Evolutionary conservation across 2,113 vertebrate genomes (phyloP), one percentile per base, ranked within the genome.

Genomic region (Macquaria australasica): DNA sequence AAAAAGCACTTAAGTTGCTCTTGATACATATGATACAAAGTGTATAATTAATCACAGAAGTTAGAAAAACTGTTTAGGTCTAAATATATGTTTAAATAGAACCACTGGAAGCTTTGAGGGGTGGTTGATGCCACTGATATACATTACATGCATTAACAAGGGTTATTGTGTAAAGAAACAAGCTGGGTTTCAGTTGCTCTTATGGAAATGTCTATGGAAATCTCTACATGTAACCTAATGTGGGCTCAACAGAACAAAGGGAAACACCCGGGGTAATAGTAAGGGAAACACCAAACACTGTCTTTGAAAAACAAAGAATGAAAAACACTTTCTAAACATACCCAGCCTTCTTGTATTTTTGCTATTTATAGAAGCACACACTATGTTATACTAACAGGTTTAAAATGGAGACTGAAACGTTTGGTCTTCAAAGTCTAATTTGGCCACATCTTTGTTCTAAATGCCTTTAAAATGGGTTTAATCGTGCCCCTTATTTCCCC

Each of bases 171-270:
- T 81, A 86, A 80, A 87, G 78, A 87, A 73, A 72, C 77, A 76
- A 56, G 77, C 86, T 60, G 78, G 82, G 73, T 91, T 94, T 93
- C 93, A 81, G 93, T 94, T 94, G 94, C 91, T 92, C 85, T 92
- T 94, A 94, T 95, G 94, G 91, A 94, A 95, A 94, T 95, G 86
- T 94, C 67, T 94, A 95, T 94, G 93, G 87, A 94, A 95, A 95
- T 95, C 50, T 87, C 75, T 48, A 41, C 87, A 80, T 86, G 82
- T n/a, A 59, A 79, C 78, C 78, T 86, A 77, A 91, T 87, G 91
- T 68, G 86, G 58, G 78, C 79, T 86, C 43, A n/a, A 51, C 43
- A 87, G 85, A 92, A 91, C 88, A 92, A 93, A 92, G 73, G 67
- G 72, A 86, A 79, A 84, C 68, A 31, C 75, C 50, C 12, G 20